These are phyloP conservation scores for Pedetes capensis DNA, from an alignment of 2,113 vertebrate species.

Conservation along the genomic window DNA sequence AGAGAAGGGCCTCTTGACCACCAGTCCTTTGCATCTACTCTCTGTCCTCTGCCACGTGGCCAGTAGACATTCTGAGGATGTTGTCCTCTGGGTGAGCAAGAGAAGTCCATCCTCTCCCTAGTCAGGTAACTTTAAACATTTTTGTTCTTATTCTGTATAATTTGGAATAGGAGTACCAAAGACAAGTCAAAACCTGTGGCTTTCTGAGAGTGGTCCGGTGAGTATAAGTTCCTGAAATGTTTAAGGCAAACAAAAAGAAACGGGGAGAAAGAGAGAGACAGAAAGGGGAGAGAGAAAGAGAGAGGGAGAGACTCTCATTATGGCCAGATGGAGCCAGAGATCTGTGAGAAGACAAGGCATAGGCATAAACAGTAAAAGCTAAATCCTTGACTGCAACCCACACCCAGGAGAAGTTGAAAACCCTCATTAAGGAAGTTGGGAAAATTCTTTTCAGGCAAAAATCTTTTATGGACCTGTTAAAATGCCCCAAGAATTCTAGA, in stretches of 20 bases:
- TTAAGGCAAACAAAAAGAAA: neutral
- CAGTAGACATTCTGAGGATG: neutral
- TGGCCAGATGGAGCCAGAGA: neutral
- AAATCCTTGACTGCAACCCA: neutral
- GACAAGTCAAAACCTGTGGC: neutral
- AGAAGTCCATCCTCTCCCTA: neutral
- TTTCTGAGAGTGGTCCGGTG: neutral
- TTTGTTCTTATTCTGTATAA: neutral
- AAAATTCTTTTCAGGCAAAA: neutral
- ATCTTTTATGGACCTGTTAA: neutral
- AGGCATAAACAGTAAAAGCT: neutral
- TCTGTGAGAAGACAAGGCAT: neutral
- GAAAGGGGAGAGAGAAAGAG: too few relatives aligned
- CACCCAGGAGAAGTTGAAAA: neutral
- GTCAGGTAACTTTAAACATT: neutral
- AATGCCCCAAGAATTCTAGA: neutral
- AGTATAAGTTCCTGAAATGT: neutral
- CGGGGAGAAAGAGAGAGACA: too few relatives aligned
- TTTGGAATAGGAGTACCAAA: neutral
- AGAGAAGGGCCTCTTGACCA: neutral
- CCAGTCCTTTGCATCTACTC: neutral
- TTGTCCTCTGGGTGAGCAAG: neutral
- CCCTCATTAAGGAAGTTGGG: neutral
- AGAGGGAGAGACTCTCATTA: neutral
- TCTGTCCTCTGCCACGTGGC: too few relatives aligned